Percentiles rank a stretch among this genome's conserved stretches.
Evolutionary conservation across 2,888 invertebrate genomes (phyloP).

Genomic region (Amaurobius ferox): DNA sequence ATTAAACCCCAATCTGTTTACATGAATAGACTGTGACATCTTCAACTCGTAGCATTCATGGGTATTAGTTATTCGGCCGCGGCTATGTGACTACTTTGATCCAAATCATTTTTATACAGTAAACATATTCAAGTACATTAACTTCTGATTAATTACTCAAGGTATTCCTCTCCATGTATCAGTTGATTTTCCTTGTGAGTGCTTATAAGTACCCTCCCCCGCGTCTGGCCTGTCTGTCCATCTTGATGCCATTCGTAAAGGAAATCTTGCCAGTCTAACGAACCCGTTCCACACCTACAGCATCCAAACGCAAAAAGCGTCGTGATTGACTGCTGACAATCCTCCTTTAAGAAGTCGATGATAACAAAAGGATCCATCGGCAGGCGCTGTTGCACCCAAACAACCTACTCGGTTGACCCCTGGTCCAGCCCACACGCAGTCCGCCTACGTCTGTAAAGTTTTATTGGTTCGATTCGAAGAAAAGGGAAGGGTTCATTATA

Average conservation of each 20-base stretch:
- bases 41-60: no score
- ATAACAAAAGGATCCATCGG: conserved; percentile 1
- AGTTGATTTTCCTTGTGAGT: no score
- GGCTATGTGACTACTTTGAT: no score
- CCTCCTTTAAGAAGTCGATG: conserved; percentile 17
- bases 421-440: background rate
- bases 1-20: no score
- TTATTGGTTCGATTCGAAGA: conserved; percentile 21
- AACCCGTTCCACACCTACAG: background rate
- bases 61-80: no score
- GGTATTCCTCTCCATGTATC: no score
- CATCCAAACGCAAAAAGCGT: background rate
- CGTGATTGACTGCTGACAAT: conserved; percentile 12
- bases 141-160: no score
- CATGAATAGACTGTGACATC: no score
- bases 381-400: background rate
- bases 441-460: background rate
- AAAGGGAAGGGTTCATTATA: conserved; percentile 19
- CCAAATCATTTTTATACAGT: no score
- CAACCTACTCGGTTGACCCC: background rate
- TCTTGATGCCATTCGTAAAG: background rate
- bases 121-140: no score
- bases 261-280: background rate
- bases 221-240: no score
- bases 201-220: no score